Evolutionary conservation across 2,888 invertebrate genomes (phyloP).

Genomic region (Epinotia demarniana): DNA sequence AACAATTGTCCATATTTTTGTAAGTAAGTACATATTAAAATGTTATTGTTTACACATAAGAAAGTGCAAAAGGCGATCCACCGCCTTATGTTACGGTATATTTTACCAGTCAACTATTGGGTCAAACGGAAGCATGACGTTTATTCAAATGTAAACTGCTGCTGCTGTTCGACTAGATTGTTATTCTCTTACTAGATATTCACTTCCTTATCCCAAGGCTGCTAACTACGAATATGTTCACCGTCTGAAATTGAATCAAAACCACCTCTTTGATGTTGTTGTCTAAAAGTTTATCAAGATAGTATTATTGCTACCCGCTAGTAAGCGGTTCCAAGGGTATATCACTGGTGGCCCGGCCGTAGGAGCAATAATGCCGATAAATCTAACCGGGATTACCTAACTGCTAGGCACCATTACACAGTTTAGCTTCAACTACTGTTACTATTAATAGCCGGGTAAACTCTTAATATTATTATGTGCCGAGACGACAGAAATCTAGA

Average conservation of each 20-base stretch:
- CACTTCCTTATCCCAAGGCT: too few species aligned
- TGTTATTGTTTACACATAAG: too few species aligned
- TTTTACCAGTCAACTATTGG: too few species aligned
- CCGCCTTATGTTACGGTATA: too few species aligned
- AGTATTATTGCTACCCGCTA: not conserved
- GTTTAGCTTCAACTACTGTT: constrained; percentile 7
- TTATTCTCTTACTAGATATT: too few species aligned
- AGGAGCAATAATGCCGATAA: constrained; percentile 9
- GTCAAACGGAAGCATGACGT: too few species aligned
- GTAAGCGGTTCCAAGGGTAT: not conserved
- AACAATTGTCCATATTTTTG: too few species aligned
- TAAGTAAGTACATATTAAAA: too few species aligned
- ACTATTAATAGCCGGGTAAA: not conserved
- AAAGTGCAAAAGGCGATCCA: too few species aligned
- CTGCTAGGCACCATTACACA: constrained; percentile 7
- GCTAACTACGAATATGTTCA: not conserved
- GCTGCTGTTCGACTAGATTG: too few species aligned
- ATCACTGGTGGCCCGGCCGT: constrained; percentile 4
- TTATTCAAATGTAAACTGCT: too few species aligned
- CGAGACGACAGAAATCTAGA: not conserved
- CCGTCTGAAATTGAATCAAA: not conserved
- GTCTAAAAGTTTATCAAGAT: constrained; percentile 7
- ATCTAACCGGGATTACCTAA: constrained; percentile 8
- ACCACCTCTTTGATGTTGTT: not conserved
- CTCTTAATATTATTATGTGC: not conserved